Base-by-base conservation (phyloP, 2,797 vertebrate species). In the Melanotaenia trifasciata region DNA sequence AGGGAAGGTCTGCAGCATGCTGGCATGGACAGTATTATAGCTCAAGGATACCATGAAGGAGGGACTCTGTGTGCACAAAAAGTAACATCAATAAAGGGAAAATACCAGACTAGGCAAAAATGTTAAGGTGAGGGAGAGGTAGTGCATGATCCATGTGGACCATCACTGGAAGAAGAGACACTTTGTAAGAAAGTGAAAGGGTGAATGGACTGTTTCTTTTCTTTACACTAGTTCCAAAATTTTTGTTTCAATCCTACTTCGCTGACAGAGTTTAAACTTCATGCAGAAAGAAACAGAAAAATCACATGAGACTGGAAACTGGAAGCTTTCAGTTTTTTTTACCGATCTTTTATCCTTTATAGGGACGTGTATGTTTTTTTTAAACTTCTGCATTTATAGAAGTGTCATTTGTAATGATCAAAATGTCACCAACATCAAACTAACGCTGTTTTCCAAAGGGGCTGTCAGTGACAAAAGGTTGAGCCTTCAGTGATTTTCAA, bases 401-500 rank as follows among this genome's bases (percentile, higher is more conserved):
- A 51, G 9, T 51, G 50, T 22, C 47, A 50, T 22, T n/a, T 7
- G n/a, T 7, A 50, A 50, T 51, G 20, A 51, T 51, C 10, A 22
- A 22, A 51, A 51, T 51, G 50, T 51, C 50, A 51, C 9, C n/a
- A 51, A 8, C 10, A 20, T 51, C n/a, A 51, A 51, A 51, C 50
- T 22, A n/a, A 51, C 8, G 2, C 20, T 24, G 47, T 51, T 20
- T 24, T 24, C n/a, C 47, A 51, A 51, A 51, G n/a, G 22, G 22
- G 10, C 50, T 51, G 50, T 51, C n/a, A 10, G 50, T 22, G 8
- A 24, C 18, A 8, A 24, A 10, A 51, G 50, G n/a, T 24, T 12
- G 50, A 69, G 71, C 63, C 53, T 32, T 72, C 68, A 78, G n/a
- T 67, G 32, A 64, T 74, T 40, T 64, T 72, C 56, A 74, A 73